phyloP scores from a whole-genome alignment of 2,888 invertebrate species.

The Hyposoter didymator region DNA sequence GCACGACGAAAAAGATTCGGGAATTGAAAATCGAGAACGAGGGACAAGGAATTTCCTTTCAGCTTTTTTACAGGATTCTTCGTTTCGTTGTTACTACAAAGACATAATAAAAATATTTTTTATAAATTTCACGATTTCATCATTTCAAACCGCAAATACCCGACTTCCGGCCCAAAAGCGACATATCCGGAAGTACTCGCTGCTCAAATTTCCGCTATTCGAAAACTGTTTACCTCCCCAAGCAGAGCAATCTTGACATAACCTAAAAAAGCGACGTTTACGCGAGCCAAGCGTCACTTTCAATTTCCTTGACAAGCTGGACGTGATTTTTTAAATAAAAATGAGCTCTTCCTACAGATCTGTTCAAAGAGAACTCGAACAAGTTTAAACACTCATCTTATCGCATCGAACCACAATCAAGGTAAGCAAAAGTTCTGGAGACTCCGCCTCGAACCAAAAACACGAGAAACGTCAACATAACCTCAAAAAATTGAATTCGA shows the following conservation, averaged over 20 bases:
- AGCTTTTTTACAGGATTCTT: not conserved
- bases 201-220: not conserved
- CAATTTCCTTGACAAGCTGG: not conserved
- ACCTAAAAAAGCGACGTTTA: not conserved
- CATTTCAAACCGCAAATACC: not conserved
- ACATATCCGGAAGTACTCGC: not conserved
- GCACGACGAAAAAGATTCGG: not conserved
- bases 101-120: slow-evolving; percentile 1
- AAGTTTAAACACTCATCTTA: not conserved
- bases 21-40: not conserved
- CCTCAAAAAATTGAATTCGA: not conserved
- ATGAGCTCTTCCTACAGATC: not conserved
- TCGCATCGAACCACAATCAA: not conserved
- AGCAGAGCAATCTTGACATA: not conserved
- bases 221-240: not conserved
- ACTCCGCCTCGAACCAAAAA: not conserved
- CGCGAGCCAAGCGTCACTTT: not conserved
- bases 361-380: not conserved
- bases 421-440: not conserved
- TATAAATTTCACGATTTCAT: not conserved
- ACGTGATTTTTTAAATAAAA: not conserved
- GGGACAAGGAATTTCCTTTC: not conserved
- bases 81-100: not conserved
- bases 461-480: not conserved
- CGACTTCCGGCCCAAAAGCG: not conserved